These are phyloP conservation scores for Montipora cactus DNA, from an alignment of 64 coral and sea anemone species.

Conservation along the genomic window DNA sequence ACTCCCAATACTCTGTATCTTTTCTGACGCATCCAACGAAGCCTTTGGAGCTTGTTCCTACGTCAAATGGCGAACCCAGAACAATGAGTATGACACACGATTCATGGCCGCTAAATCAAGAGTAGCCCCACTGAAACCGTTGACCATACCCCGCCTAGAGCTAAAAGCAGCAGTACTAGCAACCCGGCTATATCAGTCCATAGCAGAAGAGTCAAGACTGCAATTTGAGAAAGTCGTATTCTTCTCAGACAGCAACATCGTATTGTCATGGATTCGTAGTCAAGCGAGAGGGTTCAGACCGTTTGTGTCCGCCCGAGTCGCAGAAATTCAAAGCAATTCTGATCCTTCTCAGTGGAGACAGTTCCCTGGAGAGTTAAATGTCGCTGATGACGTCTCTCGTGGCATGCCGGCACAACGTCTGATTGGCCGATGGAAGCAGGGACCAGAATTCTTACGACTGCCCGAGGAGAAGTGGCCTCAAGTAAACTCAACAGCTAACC, in stretches of 20 bases:
- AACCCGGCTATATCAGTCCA: too few relatives aligned
- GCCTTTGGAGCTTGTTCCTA: too few relatives aligned
- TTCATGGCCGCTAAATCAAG: conserved; percentile 61
- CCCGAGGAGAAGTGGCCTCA: conserved; percentile 35
- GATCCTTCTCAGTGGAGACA: too few relatives aligned
- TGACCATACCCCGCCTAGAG: conserved; percentile 44
- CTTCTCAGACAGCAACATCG: conserved; percentile 41
- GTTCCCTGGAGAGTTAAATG: too few relatives aligned
- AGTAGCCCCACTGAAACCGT: conserved; percentile 48
- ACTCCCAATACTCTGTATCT: conserved; percentile 33
- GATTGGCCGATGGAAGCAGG: background rate
- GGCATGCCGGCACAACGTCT: too few relatives aligned
- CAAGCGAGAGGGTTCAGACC: too few relatives aligned
- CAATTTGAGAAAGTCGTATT: too few relatives aligned
- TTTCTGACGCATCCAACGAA: background rate
- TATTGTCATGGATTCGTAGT: background rate
- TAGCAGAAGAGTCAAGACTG: too few relatives aligned
- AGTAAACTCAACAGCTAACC: background rate
- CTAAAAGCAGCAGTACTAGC: conserved; percentile 40
- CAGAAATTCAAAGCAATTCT: too few relatives aligned
- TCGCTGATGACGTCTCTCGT: too few relatives aligned
- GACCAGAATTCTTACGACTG: conserved; percentile 29
- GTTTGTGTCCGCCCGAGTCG: too few relatives aligned
- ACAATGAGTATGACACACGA: conserved; percentile 3
- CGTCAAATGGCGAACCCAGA: background rate